Evolutionary conservation across 2,113 vertebrate genomes (phyloP), one percentile per base, ranked within the genome.

Genomic region (Sturnira hondurensis): DNA sequence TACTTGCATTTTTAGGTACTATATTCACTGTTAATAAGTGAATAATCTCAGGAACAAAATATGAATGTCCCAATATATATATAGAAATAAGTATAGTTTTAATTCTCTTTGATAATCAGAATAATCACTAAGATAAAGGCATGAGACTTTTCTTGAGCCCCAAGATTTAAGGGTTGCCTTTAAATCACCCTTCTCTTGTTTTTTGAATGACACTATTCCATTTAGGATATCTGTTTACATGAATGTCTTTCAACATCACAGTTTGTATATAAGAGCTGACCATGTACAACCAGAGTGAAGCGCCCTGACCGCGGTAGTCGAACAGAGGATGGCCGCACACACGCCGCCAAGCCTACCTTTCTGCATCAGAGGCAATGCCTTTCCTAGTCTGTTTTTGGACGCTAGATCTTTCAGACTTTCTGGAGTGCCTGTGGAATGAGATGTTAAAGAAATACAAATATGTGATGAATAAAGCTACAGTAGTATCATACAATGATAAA

Each of bases 381-480:
- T 99, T 99, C 98, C 98, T 99, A 98, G 98, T 98, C 97, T 99
- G 98, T 98, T 99, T 99, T 96, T 98, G 98, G 98, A 98, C 99
- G 98, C 98, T 99, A 97, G 99, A 98, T 99, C 98, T 99, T 98
- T 99, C 99, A 98, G 99, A 98, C 98, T 99, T 99, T 98, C 99
- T 99, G 98, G 98, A 98, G 97, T 99, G 99, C 98, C 99, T 99
- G 98, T 94, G 97, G 98, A 92, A 98, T 98, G 98, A 98, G 97
- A 98, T 97, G 99, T 98, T 98, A 98, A 97, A 98, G 98, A 98
- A 98, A 98, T 85, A 98, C 80, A 98, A 97, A 98, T 95, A 97
- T 67, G 97, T 91, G 98, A 98, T 97, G 95, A 97, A 98, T 98
- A 97, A 91, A 95, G 88, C 96, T 96, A 97, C 84, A 87, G 71